phyloP scores from a whole-genome alignment of 2,797 vertebrate genomes.

The Sarcoramphus papa region DNA sequence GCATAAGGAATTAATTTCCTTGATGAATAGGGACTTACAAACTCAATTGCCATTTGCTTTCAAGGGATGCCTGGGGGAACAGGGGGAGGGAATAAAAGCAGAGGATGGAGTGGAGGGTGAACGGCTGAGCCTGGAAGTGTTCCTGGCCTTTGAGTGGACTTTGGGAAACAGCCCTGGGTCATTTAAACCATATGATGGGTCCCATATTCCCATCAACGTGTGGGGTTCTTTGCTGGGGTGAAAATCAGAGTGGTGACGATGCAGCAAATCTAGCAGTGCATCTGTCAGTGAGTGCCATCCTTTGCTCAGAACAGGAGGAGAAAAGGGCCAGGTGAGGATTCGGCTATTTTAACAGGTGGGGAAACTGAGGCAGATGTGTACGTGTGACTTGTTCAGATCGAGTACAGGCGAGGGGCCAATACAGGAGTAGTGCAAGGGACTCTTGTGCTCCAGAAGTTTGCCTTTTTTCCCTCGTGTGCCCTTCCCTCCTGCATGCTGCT shows the following conservation, averaged over 20 bases:
- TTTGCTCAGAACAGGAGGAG: background rate
- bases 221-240: background rate
- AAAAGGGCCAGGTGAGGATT: background rate
- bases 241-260: background rate
- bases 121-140: constrained; percentile 11
- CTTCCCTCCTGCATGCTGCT: constrained; percentile 1
- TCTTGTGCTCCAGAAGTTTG: background rate
- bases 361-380: background rate
- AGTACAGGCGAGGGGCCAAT: background rate
- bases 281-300: background rate
- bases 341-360: background rate
- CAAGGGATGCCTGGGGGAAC: constrained; percentile 46
- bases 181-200: constrained; percentile 2
- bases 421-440: background rate
- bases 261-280: background rate
- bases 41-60: constrained; percentile 68
- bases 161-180: constrained; percentile 30
- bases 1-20: constrained; percentile 78
- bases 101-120: background rate
- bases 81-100: background rate
- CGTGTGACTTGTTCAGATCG: background rate
- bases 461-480: background rate
- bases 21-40: constrained; percentile 75
- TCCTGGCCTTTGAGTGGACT: constrained; percentile 38
- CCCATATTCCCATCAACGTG: background rate